Evolutionary conservation across 1,140 invertebrate species (phyloP).

Genomic region (Formica selysi): DNA sequence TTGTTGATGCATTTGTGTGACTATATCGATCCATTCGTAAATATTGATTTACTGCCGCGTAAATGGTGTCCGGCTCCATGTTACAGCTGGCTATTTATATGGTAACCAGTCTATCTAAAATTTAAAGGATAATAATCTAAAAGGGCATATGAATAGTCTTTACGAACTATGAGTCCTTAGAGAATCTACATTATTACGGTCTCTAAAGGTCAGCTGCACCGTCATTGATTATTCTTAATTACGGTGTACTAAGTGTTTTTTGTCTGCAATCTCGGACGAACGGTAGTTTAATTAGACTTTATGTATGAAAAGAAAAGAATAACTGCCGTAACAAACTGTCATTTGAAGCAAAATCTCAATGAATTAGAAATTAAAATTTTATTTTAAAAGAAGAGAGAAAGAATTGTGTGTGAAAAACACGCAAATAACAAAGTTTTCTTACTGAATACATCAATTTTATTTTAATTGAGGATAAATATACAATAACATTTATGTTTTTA

Average conservation of each 20-base stretch:
- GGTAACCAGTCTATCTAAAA: neutral
- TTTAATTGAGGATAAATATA: neutral
- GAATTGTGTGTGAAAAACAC: too few species aligned
- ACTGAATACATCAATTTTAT: neutral
- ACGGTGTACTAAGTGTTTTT: constrained; percentile 1
- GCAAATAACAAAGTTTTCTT: neutral
- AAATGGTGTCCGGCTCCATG: neutral
- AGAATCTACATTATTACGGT: constrained; percentile 18
- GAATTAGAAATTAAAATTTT: neutral
- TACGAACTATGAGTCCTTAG: neutral
- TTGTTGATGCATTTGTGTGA: neutral
- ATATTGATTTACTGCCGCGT: neutral
- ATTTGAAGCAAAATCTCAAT: neutral
- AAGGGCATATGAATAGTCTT: neutral
- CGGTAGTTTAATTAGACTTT: neutral
- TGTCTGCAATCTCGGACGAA: neutral
- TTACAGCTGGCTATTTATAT: constrained; percentile 20
- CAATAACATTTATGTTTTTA: neutral
- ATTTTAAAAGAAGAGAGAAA: neutral
- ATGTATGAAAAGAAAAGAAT: neutral
- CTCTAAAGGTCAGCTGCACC: constrained; percentile 18
- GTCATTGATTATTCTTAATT: constrained; percentile 10
- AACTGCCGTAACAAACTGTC: too few species aligned
- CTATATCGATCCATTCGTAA: constrained; percentile 5
- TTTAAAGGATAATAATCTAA: constrained; percentile 26